These are phyloP conservation scores for Apocheima hispidaria DNA, from an alignment of 2,888 invertebrate species.

Conservation along the genomic window DNA sequence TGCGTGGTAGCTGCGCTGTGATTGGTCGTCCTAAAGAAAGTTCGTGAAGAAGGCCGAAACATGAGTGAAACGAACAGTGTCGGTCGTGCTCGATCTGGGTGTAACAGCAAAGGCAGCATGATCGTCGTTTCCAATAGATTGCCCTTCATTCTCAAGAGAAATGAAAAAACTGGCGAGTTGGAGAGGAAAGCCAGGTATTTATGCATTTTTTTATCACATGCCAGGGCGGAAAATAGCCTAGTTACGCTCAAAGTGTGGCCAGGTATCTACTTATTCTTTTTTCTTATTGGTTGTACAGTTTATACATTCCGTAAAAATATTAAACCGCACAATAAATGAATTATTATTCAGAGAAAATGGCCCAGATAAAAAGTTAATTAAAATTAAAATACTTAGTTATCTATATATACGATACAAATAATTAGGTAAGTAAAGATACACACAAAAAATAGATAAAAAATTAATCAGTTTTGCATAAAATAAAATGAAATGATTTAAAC, in stretches of 20 bases:
- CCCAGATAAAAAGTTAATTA: no score
- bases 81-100: slow-evolving; percentile 76
- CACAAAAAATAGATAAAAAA: no score
- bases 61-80: slow-evolving; percentile 68
- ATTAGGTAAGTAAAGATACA: no score
- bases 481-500: no score
- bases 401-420: no score
- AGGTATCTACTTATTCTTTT: not conserved
- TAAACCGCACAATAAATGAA: no score
- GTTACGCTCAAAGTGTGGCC: not conserved
- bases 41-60: slow-evolving; percentile 60
- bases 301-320: no score
- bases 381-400: no score
- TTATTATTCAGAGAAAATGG: no score
- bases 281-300: no score
- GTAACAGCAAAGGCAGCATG: slow-evolving; percentile 90
- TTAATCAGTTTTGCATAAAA: no score
- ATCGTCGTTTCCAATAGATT: slow-evolving; percentile 96
- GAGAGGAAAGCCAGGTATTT: slow-evolving; percentile 93
- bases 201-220: not conserved
- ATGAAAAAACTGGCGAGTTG: slow-evolving; percentile 89
- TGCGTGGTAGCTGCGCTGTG: slow-evolving; percentile 71
- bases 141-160: slow-evolving; percentile 93
- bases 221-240: not conserved
- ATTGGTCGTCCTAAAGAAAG: slow-evolving; percentile 73